phyloP scores from a whole-genome alignment of 2,797 vertebrate species.

The Brachymystax lenok region DNA sequence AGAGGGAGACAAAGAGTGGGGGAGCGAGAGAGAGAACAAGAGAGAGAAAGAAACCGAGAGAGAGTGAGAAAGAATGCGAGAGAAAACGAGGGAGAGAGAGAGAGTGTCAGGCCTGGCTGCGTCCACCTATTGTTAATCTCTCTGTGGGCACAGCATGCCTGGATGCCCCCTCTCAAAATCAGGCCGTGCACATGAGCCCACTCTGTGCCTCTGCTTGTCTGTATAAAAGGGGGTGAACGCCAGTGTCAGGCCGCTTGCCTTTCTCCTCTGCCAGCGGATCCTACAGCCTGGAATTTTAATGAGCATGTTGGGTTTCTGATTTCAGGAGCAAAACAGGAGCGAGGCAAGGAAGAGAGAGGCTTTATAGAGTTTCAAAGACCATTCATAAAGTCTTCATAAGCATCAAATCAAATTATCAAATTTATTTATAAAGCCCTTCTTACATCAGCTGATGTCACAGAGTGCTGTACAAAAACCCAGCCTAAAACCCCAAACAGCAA shows the following conservation, averaged over 20 bases:
- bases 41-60: slow-evolving; percentile 14
- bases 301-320: slow-evolving; percentile 61
- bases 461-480: too few species aligned
- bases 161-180: slow-evolving; percentile 54
- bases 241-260: slow-evolving; percentile 50
- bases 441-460: too few species aligned
- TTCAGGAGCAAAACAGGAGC: slow-evolving; percentile 23
- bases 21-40: neutral
- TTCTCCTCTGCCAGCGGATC: slow-evolving; percentile 46
- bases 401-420: too few species aligned
- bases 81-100: slow-evolving; percentile 6
- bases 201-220: slow-evolving; percentile 32
- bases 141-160: slow-evolving; percentile 51
- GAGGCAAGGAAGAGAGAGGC: neutral
- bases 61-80: neutral
- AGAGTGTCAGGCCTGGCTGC: slow-evolving; percentile 28
- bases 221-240: slow-evolving; percentile 47
- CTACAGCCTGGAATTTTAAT: slow-evolving; percentile 73
- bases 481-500: too few species aligned
- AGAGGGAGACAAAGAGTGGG: neutral
- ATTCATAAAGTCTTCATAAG: neutral
- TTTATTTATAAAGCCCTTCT: too few species aligned
- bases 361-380: neutral
- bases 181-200: slow-evolving; percentile 47
- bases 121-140: slow-evolving; percentile 48